Percentiles rank a stretch among this genome's conserved stretches.
Conservation (phyloP, 2,888 invertebrate species). For the Drosophila phalerata region DNA sequence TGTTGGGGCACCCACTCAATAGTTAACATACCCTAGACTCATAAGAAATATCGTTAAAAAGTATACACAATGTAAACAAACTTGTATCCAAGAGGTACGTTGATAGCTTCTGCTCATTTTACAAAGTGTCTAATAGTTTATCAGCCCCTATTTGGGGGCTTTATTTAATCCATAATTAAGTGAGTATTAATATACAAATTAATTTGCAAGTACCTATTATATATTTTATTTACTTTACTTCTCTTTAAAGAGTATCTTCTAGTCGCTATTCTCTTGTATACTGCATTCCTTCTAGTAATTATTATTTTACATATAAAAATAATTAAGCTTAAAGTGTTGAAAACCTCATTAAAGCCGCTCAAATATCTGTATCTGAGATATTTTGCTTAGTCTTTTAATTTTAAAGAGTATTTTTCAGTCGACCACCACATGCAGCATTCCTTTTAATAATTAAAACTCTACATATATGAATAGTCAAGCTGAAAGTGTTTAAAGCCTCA, state of each 20-base stretch:
- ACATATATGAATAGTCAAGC: slow-evolving; percentile 39
- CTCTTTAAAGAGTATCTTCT: neutral
- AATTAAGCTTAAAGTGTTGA: slow-evolving; percentile 37
- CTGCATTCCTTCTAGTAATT: neutral
- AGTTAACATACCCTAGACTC: slow-evolving; percentile 15
- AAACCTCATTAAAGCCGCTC: slow-evolving; percentile 42
- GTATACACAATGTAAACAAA: neutral
- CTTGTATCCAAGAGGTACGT: neutral
- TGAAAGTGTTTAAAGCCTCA: slow-evolving; percentile 54
- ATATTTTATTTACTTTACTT: neutral
- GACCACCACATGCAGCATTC: neutral
- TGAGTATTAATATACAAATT: neutral
- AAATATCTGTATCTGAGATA: slow-evolving; percentile 5
- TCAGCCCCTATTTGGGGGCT: too few species aligned
- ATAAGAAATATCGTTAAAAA: neutral
- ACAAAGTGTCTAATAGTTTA: too few species aligned
- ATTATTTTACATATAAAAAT: neutral
- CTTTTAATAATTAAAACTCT: slow-evolving; percentile 32
- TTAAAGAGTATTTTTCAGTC: slow-evolving; percentile 21
- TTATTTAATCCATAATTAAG: too few species aligned
- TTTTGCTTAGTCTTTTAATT: neutral
- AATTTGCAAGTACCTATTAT: neutral
- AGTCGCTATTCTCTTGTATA: neutral
- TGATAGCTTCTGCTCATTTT: too few species aligned
- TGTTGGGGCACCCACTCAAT: slow-evolving; percentile 59